Conservation (phyloP, 2,888 invertebrate genomes). For the Cheilosia urbana region DNA sequence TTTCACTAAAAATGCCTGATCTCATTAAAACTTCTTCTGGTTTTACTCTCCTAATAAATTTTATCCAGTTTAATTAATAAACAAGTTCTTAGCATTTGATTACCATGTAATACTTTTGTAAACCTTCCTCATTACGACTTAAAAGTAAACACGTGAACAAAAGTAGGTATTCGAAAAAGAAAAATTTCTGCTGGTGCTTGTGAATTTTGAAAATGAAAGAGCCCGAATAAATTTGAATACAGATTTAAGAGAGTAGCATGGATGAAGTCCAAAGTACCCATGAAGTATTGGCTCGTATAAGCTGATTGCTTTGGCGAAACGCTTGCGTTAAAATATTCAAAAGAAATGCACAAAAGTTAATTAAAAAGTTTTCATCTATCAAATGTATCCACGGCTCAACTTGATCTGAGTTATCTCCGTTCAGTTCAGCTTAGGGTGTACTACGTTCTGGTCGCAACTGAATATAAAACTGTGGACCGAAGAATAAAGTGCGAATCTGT, state of each 20-base stretch:
- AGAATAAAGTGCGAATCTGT: slow-evolving; percentile 10
- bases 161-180: background rate
- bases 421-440: background rate
- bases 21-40: background rate
- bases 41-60: background rate
- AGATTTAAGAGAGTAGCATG: background rate
- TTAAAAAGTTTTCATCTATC: slow-evolving; percentile 53
- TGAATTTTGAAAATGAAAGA: slow-evolving; percentile 4
- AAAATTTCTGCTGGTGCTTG: background rate
- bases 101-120: slow-evolving; percentile 23
- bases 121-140: slow-evolving; percentile 32
- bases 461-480: background rate
- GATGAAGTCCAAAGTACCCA: background rate
- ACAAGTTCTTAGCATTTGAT: slow-evolving; percentile 29
- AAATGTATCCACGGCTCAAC: slow-evolving; percentile 18
- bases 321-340: slow-evolving; percentile 46
- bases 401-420: slow-evolving; percentile 9
- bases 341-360: slow-evolving; percentile 52
- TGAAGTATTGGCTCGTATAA: slow-evolving; percentile 20
- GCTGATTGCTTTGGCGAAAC: slow-evolving; percentile 24
- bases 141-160: slow-evolving; percentile 13
- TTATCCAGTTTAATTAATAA: slow-evolving; percentile 16
- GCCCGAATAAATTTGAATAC: slow-evolving; percentile 45
- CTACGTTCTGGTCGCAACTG: background rate
- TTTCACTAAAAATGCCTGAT: background rate